A percentile compares a stretch with the other conserved stretches of the same genome.
phyloP scores from a whole-genome alignment of 2,113 vertebrate species.

The Gracilinanus agilis region DNA sequence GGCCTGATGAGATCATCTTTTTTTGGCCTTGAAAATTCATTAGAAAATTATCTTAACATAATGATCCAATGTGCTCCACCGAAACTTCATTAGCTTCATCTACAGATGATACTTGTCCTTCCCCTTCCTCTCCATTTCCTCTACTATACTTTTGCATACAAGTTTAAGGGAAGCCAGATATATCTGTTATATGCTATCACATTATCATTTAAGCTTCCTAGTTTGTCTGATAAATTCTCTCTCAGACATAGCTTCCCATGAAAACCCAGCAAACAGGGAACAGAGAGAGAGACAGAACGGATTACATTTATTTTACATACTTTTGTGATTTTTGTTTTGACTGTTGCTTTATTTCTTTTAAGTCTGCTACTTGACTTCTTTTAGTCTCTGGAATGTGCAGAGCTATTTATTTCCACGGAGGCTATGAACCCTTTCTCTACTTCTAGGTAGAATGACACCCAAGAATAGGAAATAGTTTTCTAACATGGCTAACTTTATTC shows the following conservation, averaged over 20 bases:
- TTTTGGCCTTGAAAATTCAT: not conserved
- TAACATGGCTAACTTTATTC: not conserved
- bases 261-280: not conserved
- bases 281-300: not conserved
- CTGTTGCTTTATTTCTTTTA: not conserved
- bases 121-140: not conserved
- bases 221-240: not conserved
- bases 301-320: not conserved
- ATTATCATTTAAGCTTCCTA: not conserved
- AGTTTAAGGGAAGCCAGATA: not conserved
- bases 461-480: not conserved
- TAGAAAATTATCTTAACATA: not conserved
- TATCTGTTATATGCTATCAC: not conserved
- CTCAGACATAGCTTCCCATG: not conserved
- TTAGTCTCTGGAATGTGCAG: not conserved
- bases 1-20: not conserved
- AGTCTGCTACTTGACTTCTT: not conserved
- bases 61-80: not conserved
- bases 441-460: not conserved
- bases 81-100: not conserved
- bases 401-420: not conserved
- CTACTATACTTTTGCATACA: not conserved
- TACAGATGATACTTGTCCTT: not conserved
- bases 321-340: not conserved
- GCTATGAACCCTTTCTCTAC: not conserved